Base-by-base conservation (phyloP, 1,140 invertebrate genomes). In the Trichoplusia ni region DNA sequence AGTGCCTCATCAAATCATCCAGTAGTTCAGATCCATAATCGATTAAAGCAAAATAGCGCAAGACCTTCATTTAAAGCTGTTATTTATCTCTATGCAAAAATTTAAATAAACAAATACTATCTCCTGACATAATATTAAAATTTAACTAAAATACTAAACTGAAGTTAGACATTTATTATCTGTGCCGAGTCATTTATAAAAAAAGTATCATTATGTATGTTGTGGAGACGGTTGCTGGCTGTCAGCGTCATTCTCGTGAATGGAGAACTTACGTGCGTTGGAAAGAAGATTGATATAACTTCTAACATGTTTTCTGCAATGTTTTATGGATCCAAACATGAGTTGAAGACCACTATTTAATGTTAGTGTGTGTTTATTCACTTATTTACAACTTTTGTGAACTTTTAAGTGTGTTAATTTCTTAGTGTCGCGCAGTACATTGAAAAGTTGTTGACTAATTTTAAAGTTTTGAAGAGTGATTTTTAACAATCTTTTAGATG, bases 401-500 rank as follows among this genome's bases (percentile, higher is more conserved):
- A 75, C 69, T 70, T 67, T 67, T 38, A 63, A 66, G 53, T 69
- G 65, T 71, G 65, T 37, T 33, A 23, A 13, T 33, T 8, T 60
- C 35, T 13, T 31, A 19, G 67, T 78, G 64, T 70, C 42, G 51
- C 44, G 49, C 64, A 69, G 78, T 78, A 72, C 70, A 74, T 78
- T 65, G 21, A 76, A 75, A 78, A 81, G 78, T 81, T 81, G 76
- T 81, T 77, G 71, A 71, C 67, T 44, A 73, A 74, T 70, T 66
- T 66, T 44, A 67, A 77, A 73, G 68, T 76, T 76, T 42, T 59
- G 35, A 58, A 37, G 63, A 67, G 74, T 77, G 71, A 40, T 75
- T 63, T 56, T 71, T 73, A 62, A 58, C 19, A 35, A 27, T 61
- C 27, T 54, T 29, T 59, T 5, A 16, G 11, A 38, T 42, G 21